These are phyloP conservation scores for Archilochus colubris DNA, from an alignment of 2,113 vertebrate species.

Conservation along the genomic window DNA sequence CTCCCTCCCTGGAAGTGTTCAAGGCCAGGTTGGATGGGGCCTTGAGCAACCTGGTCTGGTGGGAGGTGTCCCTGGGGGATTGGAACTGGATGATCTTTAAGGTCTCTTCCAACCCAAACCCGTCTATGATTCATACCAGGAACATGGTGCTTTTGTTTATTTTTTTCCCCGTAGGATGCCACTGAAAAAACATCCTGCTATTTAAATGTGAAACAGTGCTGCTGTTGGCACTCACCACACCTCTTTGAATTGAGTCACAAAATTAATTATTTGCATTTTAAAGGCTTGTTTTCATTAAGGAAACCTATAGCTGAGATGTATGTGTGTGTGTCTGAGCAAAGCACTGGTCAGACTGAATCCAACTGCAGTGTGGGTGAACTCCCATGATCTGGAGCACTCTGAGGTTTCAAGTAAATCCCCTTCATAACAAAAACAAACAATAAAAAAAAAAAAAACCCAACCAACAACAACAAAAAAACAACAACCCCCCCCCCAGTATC, in stretches of 20 bases:
- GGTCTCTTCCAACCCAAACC: no score
- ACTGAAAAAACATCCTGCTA: neutral
- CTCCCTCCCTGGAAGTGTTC: no score
- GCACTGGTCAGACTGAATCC: neutral
- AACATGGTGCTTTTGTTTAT: neutral
- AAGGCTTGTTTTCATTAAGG: neutral
- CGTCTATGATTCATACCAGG: neutral
- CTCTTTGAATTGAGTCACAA: neutral
- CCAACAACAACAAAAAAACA: neutral
- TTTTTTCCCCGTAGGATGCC: neutral
- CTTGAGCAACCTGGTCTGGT: no score
- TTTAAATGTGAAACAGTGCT: neutral
- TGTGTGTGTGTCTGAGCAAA: neutral
- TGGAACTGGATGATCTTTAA: no score
- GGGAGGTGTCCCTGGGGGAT: no score
- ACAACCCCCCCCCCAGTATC: neutral
- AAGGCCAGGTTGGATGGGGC: no score
- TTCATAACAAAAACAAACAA: neutral
- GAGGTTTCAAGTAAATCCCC: constrained; percentile 4
- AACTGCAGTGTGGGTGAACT: neutral
- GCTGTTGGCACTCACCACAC: neutral
- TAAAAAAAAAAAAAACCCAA: no score
- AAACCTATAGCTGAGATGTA: neutral
- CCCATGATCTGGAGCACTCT: neutral
- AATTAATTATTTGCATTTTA: neutral